Evolutionary conservation across 2,113 vertebrate species (phyloP).

Genomic region (Brienomyrus longianalis): DNA sequence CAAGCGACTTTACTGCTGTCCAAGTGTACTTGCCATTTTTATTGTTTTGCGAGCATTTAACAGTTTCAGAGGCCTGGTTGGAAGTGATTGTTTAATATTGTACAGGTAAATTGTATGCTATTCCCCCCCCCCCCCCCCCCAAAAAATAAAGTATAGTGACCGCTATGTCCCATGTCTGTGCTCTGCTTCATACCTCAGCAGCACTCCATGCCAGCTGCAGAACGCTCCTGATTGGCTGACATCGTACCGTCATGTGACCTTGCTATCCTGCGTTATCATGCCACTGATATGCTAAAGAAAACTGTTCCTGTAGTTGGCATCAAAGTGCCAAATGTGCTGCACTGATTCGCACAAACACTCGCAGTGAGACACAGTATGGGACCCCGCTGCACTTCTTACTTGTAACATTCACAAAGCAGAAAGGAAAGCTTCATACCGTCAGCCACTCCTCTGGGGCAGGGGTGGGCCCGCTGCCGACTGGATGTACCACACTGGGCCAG

Average conservation of each 20-base stretch:
- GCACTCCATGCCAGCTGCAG: background rate
- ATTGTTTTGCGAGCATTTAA: constrained; percentile 66
- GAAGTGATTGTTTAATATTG: constrained; percentile 89
- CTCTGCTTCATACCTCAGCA: background rate
- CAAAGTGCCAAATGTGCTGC: background rate
- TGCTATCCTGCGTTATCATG: background rate
- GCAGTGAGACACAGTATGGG: background rate
- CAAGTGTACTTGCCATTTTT: constrained; percentile 62
- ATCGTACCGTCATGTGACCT: background rate
- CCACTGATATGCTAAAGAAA: background rate
- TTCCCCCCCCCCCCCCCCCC: constrained; percentile 38
- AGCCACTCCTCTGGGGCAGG: background rate
- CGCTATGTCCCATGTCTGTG: constrained; percentile 48
- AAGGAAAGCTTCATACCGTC: background rate
- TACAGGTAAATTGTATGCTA: constrained; percentile 89
- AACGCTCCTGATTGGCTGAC: background rate
- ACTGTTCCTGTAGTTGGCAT: background rate
- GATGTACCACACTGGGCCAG: background rate
- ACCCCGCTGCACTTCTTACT: background rate
- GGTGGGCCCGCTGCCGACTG: background rate
- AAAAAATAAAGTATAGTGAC: constrained; percentile 71
- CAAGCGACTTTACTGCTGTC: constrained; percentile 77
- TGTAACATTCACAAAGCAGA: background rate
- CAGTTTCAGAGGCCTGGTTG: constrained; percentile 59
- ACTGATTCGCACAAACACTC: background rate